Conservation (phyloP, 2,797 vertebrate species). For the Clarias laeviceps region DNA sequence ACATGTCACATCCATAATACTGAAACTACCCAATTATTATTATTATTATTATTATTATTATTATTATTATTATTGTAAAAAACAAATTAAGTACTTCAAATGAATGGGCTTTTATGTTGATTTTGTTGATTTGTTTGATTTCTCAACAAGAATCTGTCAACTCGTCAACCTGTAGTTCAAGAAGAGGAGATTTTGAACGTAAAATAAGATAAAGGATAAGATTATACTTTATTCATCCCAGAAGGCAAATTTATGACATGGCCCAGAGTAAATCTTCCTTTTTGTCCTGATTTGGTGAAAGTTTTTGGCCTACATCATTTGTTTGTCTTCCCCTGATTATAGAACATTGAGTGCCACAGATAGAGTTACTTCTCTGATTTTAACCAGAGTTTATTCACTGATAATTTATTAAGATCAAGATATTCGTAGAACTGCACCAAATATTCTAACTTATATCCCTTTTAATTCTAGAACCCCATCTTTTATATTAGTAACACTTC, state of each 20-base stretch:
- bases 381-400: conserved; percentile 2
- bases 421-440: background rate
- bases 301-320: conserved; percentile 19
- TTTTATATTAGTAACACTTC: background rate
- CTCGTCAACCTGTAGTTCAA: background rate
- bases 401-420: background rate
- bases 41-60: no score
- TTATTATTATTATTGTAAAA: no score
- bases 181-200: background rate
- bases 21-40: no score
- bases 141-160: background rate
- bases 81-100: background rate
- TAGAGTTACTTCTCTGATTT: background rate
- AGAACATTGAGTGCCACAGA: background rate
- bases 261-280: background rate
- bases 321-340: conserved; percentile 1
- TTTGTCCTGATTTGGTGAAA: conserved; percentile 31
- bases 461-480: background rate
- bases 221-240: conserved; percentile 16
- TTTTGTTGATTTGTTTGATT: background rate
- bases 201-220: background rate
- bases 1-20: no score
- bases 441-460: background rate
- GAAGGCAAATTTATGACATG: conserved; percentile 1
- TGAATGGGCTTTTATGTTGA: background rate